Evolutionary conservation across 2,888 invertebrate species (phyloP), one percentile per base, ranked within the genome.

Genomic region (Drosophila robusta): DNA sequence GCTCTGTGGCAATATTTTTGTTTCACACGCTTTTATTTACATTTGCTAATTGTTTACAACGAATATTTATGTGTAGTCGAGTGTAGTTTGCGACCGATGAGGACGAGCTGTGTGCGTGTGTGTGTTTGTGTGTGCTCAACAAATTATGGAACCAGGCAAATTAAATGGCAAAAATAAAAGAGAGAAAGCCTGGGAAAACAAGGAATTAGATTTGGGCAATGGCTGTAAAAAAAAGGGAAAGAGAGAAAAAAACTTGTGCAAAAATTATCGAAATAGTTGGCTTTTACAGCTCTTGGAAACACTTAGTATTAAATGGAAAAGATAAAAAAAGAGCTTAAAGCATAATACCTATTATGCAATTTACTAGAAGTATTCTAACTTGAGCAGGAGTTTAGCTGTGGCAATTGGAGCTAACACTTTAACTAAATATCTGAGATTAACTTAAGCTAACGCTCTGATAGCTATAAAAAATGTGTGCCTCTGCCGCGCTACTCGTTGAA

Each of bases 11-110:
- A 73, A 77, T 84, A 75, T 70, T 75, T 69, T 87, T 69, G 65
- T 70, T 82, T 83, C 78, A 71, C 80, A 87, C 80, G 84, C 72
- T 87, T 70, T 70, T 72, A 75, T 82, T 84, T 78, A 75, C 87
- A 75, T 75, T 87, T 78, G 75, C 70, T 75, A 87, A 87, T 78
- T 87, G 80, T 70, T 80, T 80, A 75, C 82, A 70, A 32, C 64
- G 56, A 77, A 72, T 63, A 58, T 61, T 54, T 64, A 49, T 65
- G 26, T 70, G 76, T 57, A 26, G 52, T 16, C n/a, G 41, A 54
- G 42, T 57, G 65, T 57, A 52, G 49, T 22, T 47, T 26, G 22
- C 9, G 41, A 22, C 22, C 22, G 22, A 22, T 22, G 26, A 8
- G 26, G 7, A 29, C 26, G 26, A 32, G 16, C 5, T 7, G 14